A percentile compares a stretch with the other conserved stretches of the same genome.
phyloP scores from a whole-genome alignment of 2,113 vertebrate species.

The Xiphias gladius region DNA sequence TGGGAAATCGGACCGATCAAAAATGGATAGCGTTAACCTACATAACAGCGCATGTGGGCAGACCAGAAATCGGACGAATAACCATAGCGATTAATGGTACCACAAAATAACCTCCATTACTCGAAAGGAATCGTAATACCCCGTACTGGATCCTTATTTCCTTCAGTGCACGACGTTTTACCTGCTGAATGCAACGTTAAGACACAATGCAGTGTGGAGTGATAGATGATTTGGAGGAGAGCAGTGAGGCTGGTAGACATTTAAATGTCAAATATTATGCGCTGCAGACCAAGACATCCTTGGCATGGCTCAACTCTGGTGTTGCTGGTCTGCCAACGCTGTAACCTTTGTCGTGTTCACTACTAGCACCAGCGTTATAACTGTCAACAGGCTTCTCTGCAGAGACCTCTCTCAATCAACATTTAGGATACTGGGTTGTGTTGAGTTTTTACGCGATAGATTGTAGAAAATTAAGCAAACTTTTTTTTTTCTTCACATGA shows the following conservation, averaged over 20 bases:
- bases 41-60: not conserved
- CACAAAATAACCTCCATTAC: constrained; percentile 1
- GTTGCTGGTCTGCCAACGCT: constrained; percentile 12
- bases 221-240: not conserved
- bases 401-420: not conserved
- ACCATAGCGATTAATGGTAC: not conserved
- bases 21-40: not conserved
- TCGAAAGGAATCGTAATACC: not conserved
- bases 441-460: not conserved
- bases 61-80: not conserved
- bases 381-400: not conserved
- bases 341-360: constrained; percentile 30
- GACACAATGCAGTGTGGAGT: not conserved
- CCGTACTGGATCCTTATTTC: not conserved
- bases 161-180: constrained; percentile 5
- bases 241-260: not conserved
- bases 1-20: not conserved
- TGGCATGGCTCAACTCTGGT: not conserved
- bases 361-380: not conserved
- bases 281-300: not conserved
- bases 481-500: not conserved
- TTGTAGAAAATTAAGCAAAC: not conserved
- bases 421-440: not conserved
- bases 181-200: not conserved
- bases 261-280: constrained; percentile 15